Evolutionary conservation across 2,113 vertebrate genomes (phyloP), one percentile per base, ranked within the genome.

Genomic region (Gopherus evgoodei): DNA sequence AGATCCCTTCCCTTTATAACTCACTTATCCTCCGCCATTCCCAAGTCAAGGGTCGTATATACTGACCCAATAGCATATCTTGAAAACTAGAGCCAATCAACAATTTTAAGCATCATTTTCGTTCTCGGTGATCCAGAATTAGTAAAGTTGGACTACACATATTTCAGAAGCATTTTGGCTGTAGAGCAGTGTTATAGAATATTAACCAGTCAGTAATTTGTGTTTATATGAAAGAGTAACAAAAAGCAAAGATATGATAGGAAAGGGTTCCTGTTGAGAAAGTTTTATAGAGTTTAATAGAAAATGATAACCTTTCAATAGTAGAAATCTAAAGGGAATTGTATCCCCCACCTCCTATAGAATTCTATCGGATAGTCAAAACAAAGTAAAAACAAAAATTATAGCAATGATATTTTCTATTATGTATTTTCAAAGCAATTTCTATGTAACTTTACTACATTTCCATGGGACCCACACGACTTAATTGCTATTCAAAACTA

Each of bases 391-490:
- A 49, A 5, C 16, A 27, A 78, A 16, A 5, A 47, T 4, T 31
- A 75, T 4, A 21, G 56, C 52, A 72, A 69, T 4, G 44, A 75
- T 1, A 16, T 0, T 38, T 11, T 8, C 62, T 6, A 13, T 69
- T 16, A 76, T 47, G 89, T 35, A 5, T 80, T 78, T 93, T 90
- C 50, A 93, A 79, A 90, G 22, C 13, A 81, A 85, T 22, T 86
- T 35, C 9, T 90, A 2, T 72, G 4, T 54, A 17, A 54, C 12
- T 2, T 38, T 29, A 82, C 4, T 81, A 86, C 12, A 17, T 84
- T 90, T 29, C 19, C 31, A 53, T 1, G 3, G 9, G 35, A 38
- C 19, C 38, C 4, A 3, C 54, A n/a, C 83, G 9, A 42, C 85
- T 83, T 90, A 81, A 72, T 16, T 69, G 3, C 42, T 87, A 19